Evolutionary conservation across 2,113 vertebrate genomes (phyloP).

Genomic region (Campylorhamphus procurvoides): DNA sequence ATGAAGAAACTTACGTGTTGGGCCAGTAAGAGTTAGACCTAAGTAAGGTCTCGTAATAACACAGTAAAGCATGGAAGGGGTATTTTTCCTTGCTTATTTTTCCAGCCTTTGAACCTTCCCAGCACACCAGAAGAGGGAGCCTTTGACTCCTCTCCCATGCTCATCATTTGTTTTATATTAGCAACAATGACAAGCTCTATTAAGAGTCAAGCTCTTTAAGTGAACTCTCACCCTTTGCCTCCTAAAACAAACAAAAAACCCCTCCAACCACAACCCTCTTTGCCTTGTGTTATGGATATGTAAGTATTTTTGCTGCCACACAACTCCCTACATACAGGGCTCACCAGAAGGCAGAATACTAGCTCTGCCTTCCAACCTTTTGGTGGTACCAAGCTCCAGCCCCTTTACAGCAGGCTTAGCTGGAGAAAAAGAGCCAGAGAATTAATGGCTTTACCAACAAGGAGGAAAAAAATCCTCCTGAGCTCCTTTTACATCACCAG

Average conservation of each 20-base stretch:
- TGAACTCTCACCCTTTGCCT: conserved; percentile 48
- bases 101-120: conserved; percentile 19
- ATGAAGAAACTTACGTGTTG: not conserved
- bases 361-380: not conserved
- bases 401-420: not conserved
- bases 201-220: conserved; percentile 49
- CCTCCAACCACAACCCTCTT: not conserved
- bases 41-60: not conserved
- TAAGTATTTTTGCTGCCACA: not conserved
- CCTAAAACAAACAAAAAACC: conserved; percentile 23
- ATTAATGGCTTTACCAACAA: not conserved
- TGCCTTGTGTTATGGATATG: not conserved
- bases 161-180: conserved; percentile 68
- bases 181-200: conserved; percentile 64
- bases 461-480: not conserved
- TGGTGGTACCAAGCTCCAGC: not conserved
- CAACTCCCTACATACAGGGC: not conserved
- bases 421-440: not conserved
- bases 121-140: conserved; percentile 62
- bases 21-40: not conserved
- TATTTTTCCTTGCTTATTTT: not conserved
- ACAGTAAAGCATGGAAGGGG: not conserved
- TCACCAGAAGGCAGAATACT: not conserved
- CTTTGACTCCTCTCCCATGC: conserved; percentile 11
- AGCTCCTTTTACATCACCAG: not conserved